phyloP scores from a whole-genome alignment of 1,140 invertebrate species.

The Coptotermes formosanus region DNA sequence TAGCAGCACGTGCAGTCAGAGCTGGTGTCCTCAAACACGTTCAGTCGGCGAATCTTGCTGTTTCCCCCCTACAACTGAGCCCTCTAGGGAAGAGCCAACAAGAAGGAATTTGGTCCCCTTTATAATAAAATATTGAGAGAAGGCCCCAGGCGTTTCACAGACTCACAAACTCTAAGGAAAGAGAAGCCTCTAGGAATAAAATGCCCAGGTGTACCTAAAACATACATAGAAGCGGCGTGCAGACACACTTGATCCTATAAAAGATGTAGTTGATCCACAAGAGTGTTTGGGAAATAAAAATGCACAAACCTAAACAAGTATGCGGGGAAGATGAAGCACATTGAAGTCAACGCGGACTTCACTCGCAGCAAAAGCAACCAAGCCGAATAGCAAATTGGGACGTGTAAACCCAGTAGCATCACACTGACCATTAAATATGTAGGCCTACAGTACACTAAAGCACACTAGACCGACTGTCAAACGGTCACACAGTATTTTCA shows the following conservation, averaged over 20 bases:
- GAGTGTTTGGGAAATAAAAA: background rate
- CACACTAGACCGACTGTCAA: too few relatives aligned
- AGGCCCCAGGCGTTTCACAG: conserved; percentile 17
- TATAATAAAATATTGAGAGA: conserved; percentile 23
- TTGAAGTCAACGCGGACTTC: too few relatives aligned
- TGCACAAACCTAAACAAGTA: background rate
- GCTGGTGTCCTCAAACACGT: background rate
- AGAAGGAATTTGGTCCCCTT: background rate
- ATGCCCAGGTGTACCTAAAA: background rate
- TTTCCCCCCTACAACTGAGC: too few relatives aligned
- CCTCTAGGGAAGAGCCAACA: background rate
- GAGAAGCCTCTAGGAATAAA: background rate
- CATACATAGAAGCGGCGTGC: background rate
- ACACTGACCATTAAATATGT: too few relatives aligned
- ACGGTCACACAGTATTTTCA: too few relatives aligned
- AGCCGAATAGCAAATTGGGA: too few relatives aligned
- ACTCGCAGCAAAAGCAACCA: too few relatives aligned
- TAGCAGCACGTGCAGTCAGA: too few relatives aligned
- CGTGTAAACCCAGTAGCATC: too few relatives aligned
- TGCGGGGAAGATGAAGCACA: too few relatives aligned
- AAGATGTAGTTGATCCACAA: background rate
- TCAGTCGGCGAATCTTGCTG: background rate
- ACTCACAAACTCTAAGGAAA: background rate
- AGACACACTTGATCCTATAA: background rate
- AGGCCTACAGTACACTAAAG: too few relatives aligned